Evolutionary conservation across 2,888 invertebrate species (phyloP).

Genomic region (Cistogaster globosa): DNA sequence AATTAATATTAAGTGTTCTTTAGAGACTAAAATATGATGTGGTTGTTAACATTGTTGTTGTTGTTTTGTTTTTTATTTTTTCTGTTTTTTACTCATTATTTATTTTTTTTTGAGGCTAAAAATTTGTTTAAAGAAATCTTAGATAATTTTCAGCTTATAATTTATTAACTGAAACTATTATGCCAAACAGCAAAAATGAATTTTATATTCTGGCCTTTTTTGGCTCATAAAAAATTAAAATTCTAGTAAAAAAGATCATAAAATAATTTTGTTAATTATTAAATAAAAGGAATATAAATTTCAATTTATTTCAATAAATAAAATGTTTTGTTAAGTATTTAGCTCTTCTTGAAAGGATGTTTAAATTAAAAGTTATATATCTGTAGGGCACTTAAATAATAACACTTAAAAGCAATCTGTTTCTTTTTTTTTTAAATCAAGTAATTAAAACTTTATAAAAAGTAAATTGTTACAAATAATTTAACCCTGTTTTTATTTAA

Average conservation of each 20-base stretch:
- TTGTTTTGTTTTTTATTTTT: slow-evolving; percentile 2
- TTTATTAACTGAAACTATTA: slow-evolving; percentile 62
- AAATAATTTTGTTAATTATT: slow-evolving; percentile 34
- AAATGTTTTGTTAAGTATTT: neutral
- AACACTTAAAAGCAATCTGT: too few relatives aligned
- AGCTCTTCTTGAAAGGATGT: neutral
- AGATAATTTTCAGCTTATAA: slow-evolving; percentile 57
- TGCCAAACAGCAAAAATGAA: slow-evolving; percentile 22
- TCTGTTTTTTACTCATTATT: neutral
- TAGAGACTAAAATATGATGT: slow-evolving; percentile 56
- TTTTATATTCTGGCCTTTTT: slow-evolving; percentile 2
- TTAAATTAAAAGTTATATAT: neutral
- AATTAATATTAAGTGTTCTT: slow-evolving; percentile 70
- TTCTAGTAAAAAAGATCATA: neutral
- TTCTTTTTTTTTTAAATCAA: too few relatives aligned
- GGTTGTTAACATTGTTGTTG: slow-evolving; percentile 34
- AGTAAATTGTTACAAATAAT: too few relatives aligned
- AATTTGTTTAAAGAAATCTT: neutral
- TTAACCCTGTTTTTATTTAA: too few relatives aligned
- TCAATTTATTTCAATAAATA: slow-evolving; percentile 24
- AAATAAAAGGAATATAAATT: slow-evolving; percentile 42
- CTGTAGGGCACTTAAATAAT: too few relatives aligned
- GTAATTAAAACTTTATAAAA: too few relatives aligned
- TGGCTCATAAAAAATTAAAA: slow-evolving; percentile 27
- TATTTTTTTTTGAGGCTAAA: neutral